Evolutionary conservation across 2,888 invertebrate genomes (phyloP).

Genomic region (Lasioglossum oenotherae): DNA sequence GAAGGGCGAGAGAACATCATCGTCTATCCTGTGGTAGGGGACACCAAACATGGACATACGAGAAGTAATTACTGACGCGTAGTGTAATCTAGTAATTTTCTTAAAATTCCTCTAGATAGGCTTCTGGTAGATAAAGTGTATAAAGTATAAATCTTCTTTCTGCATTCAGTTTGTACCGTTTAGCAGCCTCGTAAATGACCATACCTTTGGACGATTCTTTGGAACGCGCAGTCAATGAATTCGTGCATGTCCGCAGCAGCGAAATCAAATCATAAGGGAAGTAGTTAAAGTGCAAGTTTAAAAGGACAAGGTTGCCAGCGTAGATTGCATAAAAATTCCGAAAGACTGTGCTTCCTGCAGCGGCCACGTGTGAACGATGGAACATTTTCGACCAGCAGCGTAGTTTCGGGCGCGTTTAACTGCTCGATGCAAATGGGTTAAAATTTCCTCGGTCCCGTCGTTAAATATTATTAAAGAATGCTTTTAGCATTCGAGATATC

Average conservation of each 20-base stretch:
- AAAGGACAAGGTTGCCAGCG: background rate
- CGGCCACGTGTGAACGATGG: background rate
- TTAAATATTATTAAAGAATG: constrained; percentile 69
- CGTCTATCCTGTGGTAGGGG: background rate
- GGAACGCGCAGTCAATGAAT: background rate
- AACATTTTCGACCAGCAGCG: background rate
- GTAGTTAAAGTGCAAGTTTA: background rate
- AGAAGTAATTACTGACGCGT: background rate
- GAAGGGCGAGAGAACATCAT: background rate
- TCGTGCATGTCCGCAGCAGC: background rate
- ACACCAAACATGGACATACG: background rate
- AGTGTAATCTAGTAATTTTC: no score
- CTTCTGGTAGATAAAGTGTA: no score
- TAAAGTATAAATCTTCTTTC: background rate
- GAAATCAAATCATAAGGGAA: background rate
- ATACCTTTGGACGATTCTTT: background rate
- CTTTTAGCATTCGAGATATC: constrained; percentile 69
- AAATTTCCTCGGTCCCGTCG: constrained; percentile 29
- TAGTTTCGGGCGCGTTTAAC: background rate
- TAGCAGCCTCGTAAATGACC: background rate
- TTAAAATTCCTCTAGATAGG: no score
- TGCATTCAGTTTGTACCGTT: background rate
- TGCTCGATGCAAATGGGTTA: constrained; percentile 18
- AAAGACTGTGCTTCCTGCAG: background rate
- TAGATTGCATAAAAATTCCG: background rate